These are phyloP conservation scores for Mohoua ochrocephala DNA, from an alignment of 2,113 vertebrate species.

Conservation along the genomic window DNA sequence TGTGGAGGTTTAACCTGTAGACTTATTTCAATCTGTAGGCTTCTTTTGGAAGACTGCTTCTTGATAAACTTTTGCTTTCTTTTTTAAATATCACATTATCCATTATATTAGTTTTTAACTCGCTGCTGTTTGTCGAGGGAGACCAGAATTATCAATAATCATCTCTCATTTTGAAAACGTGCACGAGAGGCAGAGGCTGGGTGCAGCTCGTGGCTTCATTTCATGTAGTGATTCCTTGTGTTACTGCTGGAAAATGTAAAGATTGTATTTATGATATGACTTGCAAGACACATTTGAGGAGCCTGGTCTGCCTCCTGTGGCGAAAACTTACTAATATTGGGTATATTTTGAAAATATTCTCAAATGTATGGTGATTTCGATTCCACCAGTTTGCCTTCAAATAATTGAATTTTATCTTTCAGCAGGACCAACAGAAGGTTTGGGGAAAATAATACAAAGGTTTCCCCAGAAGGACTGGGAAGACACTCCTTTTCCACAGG, in stretches of 20 bases:
- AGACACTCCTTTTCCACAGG: slow-evolving; percentile 95
- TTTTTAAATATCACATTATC: neutral
- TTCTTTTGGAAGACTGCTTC: neutral
- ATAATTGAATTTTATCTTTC: slow-evolving; percentile 26
- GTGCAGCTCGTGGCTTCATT: neutral
- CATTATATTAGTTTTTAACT: neutral
- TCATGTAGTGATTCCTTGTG: neutral
- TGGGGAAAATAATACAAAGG: slow-evolving; percentile 96
- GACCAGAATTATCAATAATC: neutral
- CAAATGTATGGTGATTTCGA: neutral
- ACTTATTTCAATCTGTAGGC: neutral
- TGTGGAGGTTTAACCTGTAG: neutral
- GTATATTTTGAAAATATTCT: neutral
- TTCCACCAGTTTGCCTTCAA: neutral
- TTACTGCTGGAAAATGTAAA: neutral
- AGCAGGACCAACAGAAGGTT: slow-evolving; percentile 87
- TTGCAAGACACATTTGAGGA: neutral
- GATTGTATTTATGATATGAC: neutral
- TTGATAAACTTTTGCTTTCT: neutral
- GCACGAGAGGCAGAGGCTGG: neutral
- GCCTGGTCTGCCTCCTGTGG: neutral
- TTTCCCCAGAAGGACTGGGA: slow-evolving; percentile 97
- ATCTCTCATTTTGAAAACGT: neutral
- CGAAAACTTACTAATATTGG: rapidly evolving
- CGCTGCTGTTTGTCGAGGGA: neutral